These are phyloP conservation scores for Neomicropteryx cornuta DNA, from an alignment of 1,140 invertebrate species.

Conservation along the genomic window DNA sequence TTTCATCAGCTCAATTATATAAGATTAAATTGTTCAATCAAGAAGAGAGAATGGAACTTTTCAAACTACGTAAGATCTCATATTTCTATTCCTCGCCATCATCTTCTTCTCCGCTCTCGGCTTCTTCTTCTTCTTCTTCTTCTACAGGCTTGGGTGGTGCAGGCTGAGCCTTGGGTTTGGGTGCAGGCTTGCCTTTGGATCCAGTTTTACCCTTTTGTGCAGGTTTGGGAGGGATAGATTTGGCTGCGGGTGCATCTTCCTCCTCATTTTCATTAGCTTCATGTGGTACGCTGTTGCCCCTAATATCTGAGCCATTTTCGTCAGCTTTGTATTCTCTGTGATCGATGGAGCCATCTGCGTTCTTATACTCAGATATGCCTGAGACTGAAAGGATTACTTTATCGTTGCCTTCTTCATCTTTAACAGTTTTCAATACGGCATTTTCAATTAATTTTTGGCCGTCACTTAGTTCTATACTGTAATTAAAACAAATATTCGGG, in stretches of 20 bases:
- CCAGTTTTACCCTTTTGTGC: neutral
- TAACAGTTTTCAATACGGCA: constrained; percentile 12
- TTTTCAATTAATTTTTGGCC: too few species aligned
- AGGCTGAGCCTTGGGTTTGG: neutral
- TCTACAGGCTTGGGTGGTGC: neutral
- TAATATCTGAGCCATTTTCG: constrained; percentile 39
- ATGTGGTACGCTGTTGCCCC: constrained; percentile 50
- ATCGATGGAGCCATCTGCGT: constrained; percentile 36
- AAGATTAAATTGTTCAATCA: too few species aligned
- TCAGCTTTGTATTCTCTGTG: constrained; percentile 28
- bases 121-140: neutral
- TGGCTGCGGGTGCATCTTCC: too few species aligned
- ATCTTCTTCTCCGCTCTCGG: too few species aligned
- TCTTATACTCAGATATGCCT: constrained; percentile 31
- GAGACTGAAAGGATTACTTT: constrained; percentile 16
- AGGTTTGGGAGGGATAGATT: neutral
- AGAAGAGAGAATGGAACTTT: too few species aligned
- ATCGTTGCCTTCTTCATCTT: constrained; percentile 14
- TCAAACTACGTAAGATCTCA: too few species aligned
- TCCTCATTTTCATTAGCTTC: too few species aligned
- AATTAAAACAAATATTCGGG: too few species aligned
- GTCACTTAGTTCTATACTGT: too few species aligned
- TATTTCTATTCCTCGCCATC: too few species aligned
- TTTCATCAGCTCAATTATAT: too few species aligned
- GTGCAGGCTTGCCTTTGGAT: neutral